Evolutionary conservation across 2,888 invertebrate genomes (phyloP).

Genomic region (Athalia circularis): DNA sequence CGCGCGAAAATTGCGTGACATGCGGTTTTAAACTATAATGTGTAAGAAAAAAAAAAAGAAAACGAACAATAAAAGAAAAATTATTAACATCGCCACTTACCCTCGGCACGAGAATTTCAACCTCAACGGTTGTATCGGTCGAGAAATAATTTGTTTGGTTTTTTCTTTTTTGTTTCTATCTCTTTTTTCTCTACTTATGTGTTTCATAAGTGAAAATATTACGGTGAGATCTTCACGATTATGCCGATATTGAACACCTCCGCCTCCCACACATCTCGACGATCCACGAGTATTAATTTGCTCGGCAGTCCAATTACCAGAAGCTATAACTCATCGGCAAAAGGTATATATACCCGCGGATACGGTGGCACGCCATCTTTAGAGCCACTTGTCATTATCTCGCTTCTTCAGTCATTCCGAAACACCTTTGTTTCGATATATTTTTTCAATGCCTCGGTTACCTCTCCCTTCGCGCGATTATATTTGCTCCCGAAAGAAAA

Average conservation of each 20-base stretch:
- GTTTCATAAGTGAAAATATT: no score
- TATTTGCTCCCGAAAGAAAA: conserved; percentile 52
- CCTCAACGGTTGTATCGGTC: no score
- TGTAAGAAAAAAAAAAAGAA: no score
- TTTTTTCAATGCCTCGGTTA: conserved; percentile 17
- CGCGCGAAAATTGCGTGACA: no score
- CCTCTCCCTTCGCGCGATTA: conserved; percentile 53
- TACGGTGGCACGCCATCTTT: conserved; percentile 28
- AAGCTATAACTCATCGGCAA: conserved; percentile 49
- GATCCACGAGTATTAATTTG: conserved; percentile 49
- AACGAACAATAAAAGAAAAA: no score
- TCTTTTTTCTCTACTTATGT: no score
- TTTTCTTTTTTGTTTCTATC: no score
- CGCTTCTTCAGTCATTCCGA: conserved; percentile 38
- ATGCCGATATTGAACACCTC: neutral
- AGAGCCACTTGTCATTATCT: conserved; percentile 45
- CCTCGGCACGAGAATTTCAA: no score
- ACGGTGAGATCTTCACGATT: no score
- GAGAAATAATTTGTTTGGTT: no score
- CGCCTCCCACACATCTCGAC: conserved; percentile 22
- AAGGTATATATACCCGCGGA: neutral
- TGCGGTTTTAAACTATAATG: no score
- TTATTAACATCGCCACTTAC: no score
- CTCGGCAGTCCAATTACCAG: conserved; percentile 48
- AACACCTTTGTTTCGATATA: conserved; percentile 34